Percentiles rank a stretch among this genome's conserved stretches.
These are phyloP conservation scores for Phyllotreta striolata DNA, from an alignment of 2,888 invertebrate genomes.

Conservation along the genomic window DNA sequence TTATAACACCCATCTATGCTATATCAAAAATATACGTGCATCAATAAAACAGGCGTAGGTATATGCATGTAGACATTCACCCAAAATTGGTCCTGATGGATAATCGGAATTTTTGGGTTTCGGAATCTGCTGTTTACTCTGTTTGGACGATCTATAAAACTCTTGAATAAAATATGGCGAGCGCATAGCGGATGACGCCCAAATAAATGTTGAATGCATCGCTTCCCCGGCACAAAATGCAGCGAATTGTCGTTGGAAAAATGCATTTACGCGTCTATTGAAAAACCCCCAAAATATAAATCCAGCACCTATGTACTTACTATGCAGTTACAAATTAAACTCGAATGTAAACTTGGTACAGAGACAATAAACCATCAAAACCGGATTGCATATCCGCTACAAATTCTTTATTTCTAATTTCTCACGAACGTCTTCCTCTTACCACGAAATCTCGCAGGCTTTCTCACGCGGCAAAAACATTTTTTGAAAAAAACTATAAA, in stretches of 20 bases:
- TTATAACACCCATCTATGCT: no score
- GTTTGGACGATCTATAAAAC: conserved; percentile 14
- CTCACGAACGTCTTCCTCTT: neutral
- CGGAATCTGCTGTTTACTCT: neutral
- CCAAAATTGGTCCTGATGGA: no score
- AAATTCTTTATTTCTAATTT: neutral
- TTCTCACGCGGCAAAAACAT: conserved; percentile 11
- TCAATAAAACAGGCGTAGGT: no score
- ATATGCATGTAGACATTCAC: no score
- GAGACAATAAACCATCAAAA: no score
- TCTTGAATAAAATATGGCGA: conserved; percentile 36
- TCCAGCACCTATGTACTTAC: no score
- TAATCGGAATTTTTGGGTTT: no score
- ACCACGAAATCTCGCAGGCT: neutral
- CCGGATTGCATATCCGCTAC: no score
- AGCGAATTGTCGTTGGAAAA: conserved; percentile 18
- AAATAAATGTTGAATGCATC: conserved; percentile 39
- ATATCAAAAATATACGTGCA: no score
- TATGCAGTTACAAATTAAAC: no score
- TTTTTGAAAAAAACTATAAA: conserved; percentile 26
- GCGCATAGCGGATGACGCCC: conserved; percentile 23
- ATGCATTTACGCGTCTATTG: conserved; percentile 5
- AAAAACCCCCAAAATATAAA: neutral
- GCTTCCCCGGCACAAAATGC: conserved; percentile 22
- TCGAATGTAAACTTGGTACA: no score